phyloP scores from a whole-genome alignment of 2,888 invertebrate species.

The Drosophila subquinaria region DNA sequence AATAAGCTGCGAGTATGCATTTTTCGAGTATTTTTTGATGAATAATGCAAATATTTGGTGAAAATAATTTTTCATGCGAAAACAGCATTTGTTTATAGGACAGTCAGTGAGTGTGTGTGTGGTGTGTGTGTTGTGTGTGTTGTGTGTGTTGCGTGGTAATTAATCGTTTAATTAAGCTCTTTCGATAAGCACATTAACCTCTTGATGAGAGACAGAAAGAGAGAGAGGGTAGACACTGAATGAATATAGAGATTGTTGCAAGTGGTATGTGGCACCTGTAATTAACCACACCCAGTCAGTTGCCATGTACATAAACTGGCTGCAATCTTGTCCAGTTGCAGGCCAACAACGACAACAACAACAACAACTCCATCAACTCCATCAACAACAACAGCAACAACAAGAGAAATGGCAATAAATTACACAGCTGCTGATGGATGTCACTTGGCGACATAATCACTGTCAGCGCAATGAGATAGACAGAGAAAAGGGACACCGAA shows the following conservation, averaged over 20 bases:
- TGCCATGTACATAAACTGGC: slow-evolving; percentile 49
- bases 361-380: slow-evolving; percentile 2
- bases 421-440: slow-evolving; percentile 73
- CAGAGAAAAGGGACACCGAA: slow-evolving; percentile 15
- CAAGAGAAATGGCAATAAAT: slow-evolving; percentile 56
- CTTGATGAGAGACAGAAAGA: slow-evolving; percentile 12
- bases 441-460: slow-evolving; percentile 75
- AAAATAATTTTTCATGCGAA: slow-evolving; percentile 1
- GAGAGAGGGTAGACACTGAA: slow-evolving; percentile 1
- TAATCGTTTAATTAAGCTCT: slow-evolving; percentile 57
- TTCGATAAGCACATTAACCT: slow-evolving; percentile 58
- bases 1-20: not conserved
- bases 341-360: slow-evolving; percentile 17
- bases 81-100: not conserved
- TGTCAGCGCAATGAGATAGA: slow-evolving; percentile 65
- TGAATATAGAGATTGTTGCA: slow-evolving; percentile 19
- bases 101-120: not conserved
- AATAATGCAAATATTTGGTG: slow-evolving; percentile 31
- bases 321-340: slow-evolving; percentile 55
- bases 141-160: slow-evolving; percentile 17
- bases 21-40: slow-evolving; percentile 4
- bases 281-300: slow-evolving; percentile 44
- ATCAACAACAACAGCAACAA: slow-evolving; percentile 17
- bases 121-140: not conserved
- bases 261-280: slow-evolving; percentile 37